These are phyloP conservation scores for Archocentrus centrarchus DNA, from an alignment of 2,113 vertebrate genomes.

Conservation along the genomic window DNA sequence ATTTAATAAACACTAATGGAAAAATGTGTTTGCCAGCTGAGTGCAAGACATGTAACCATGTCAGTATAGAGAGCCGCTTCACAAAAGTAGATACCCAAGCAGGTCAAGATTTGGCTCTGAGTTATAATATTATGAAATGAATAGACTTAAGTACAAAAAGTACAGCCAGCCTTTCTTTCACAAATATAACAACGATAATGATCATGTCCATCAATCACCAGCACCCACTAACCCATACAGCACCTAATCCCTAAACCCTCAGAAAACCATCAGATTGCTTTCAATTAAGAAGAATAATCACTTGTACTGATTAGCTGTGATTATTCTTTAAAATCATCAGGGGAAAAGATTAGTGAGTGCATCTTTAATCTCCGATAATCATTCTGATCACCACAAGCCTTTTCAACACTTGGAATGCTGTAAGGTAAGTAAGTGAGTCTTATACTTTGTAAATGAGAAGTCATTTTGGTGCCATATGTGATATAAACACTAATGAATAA, in stretches of 20 bases:
- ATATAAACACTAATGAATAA: conserved; percentile 6
- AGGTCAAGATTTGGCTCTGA: background rate
- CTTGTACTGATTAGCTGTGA: conserved; percentile 10
- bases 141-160: background rate
- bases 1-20: background rate
- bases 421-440: background rate
- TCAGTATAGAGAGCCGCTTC: background rate
- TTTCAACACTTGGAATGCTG: background rate
- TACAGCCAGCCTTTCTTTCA: background rate
- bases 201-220: background rate
- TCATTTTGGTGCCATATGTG: background rate
- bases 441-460: background rate
- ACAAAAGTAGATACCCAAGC: background rate
- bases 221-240: background rate
- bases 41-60: background rate
- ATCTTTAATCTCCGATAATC: background rate
- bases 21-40: background rate
- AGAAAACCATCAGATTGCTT: background rate
- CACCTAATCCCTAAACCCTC: background rate
- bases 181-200: background rate
- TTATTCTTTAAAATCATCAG: background rate
- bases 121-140: background rate
- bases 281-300: conserved; percentile 10
- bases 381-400: background rate
- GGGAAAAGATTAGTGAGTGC: background rate